Conservation (phyloP, 2,888 invertebrate genomes). For the Gymnoscelis rufifasciata region DNA sequence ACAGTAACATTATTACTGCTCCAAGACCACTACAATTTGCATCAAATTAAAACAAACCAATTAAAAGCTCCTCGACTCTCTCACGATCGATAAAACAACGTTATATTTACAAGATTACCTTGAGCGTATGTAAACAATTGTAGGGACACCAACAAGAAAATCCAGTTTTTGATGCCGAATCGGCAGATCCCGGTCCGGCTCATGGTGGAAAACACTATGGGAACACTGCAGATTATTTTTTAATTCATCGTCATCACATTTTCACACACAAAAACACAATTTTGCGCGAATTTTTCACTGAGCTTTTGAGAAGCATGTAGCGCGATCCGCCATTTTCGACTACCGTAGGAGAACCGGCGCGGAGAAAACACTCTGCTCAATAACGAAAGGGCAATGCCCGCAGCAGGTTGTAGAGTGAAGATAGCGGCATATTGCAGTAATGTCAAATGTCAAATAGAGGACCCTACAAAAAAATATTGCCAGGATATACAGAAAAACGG, state of each 20-base stretch:
- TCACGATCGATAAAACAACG: conserved; percentile 62
- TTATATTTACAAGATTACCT: conserved; percentile 72
- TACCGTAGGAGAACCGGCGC: conserved; percentile 45
- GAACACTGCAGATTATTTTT: conserved; percentile 63
- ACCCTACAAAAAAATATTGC: background rate
- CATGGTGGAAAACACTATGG: conserved; percentile 62
- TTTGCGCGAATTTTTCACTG: conserved; percentile 44
- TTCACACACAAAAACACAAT: conserved; percentile 63
- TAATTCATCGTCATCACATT: conserved; percentile 77
- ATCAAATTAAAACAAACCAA: conserved; percentile 26
- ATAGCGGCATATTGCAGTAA: conserved; percentile 24
- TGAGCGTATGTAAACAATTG: conserved; percentile 77
- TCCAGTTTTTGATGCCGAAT: conserved; percentile 72
- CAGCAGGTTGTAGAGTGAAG: conserved; percentile 46
- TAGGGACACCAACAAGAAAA: conserved; percentile 66
- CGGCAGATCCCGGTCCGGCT: conserved; percentile 71
- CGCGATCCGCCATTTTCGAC: conserved; percentile 66
- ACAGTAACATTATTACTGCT: conserved; percentile 10
- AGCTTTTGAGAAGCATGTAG: conserved; percentile 36
- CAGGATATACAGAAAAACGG: background rate
- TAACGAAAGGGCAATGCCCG: conserved; percentile 75
- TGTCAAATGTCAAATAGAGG: conserved; percentile 19
- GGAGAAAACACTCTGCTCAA: conserved; percentile 50
- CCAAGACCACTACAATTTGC: conserved; percentile 21
- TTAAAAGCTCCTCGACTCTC: conserved; percentile 22